Percentiles rank a stretch among this genome's conserved stretches.
Conservation (phyloP, 92 coral and sea anemone genomes). For the Anthopleura xanthogrammica region DNA sequence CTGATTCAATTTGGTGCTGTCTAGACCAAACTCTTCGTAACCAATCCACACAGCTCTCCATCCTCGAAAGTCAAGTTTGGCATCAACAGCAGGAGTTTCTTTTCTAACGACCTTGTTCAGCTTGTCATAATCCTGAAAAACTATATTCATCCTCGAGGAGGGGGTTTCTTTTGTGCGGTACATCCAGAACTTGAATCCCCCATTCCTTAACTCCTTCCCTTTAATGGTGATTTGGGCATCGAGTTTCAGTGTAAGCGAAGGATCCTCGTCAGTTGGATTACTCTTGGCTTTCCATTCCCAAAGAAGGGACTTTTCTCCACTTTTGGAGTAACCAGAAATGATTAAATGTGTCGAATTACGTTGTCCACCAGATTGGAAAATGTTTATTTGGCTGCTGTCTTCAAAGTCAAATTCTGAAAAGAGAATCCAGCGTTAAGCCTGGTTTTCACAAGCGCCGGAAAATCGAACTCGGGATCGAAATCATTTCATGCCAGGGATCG, state of each 20-base stretch:
- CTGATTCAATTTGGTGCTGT: not conserved
- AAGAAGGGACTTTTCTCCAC: conserved; percentile 20
- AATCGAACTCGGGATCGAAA: too few relatives aligned
- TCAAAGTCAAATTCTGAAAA: conserved; percentile 27
- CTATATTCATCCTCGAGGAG: conserved; percentile 6
- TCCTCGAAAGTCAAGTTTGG: conserved; percentile 19
- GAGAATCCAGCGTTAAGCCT: too few relatives aligned
- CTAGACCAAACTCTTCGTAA: not conserved
- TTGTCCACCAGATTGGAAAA: not conserved
- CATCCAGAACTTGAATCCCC: conserved; percentile 65
- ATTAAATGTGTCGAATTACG: not conserved
- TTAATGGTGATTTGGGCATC: not conserved
- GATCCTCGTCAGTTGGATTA: not conserved
- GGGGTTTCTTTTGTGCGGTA: conserved; percentile 28
- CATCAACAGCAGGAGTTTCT: not conserved
- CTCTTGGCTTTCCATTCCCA: conserved; percentile 2
- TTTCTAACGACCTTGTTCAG: too few relatives aligned
- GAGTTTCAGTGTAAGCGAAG: not conserved
- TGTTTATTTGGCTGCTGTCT: not conserved
- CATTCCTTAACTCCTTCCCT: conserved; percentile 21
- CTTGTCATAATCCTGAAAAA: not conserved
- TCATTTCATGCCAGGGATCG: too few relatives aligned
- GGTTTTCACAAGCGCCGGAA: too few relatives aligned
- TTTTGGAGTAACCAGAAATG: not conserved
- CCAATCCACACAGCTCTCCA: conserved; percentile 7